phyloP scores from a whole-genome alignment of 2,888 invertebrate genomes.

The Zeuzera pyrina region DNA sequence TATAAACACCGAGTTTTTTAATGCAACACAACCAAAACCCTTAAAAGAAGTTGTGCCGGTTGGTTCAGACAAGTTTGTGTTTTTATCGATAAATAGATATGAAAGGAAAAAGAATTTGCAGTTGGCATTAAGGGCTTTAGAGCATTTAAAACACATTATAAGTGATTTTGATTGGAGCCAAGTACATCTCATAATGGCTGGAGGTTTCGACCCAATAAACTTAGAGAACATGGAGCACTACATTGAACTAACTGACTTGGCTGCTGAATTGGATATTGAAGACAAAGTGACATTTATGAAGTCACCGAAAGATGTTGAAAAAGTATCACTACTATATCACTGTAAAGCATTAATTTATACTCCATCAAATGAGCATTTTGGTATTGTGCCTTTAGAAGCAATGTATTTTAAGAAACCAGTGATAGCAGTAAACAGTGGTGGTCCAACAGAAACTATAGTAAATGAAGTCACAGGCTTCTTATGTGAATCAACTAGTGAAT shows the following conservation, averaged over 20 bases:
- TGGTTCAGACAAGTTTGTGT: constrained; percentile 76
- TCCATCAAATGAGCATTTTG: constrained; percentile 98
- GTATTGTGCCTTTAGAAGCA: constrained; percentile 98
- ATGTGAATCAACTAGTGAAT: constrained; percentile 77
- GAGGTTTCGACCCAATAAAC: constrained; percentile 94
- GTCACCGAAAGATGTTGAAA: constrained; percentile 89
- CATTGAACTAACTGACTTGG: constrained; percentile 79
- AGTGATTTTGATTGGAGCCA: constrained; percentile 72
- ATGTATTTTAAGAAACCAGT: constrained; percentile 96
- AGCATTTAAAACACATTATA: constrained; percentile 73
- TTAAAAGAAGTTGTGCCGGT: constrained; percentile 65
- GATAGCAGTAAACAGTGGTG: constrained; percentile 95
- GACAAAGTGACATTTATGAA: constrained; percentile 87
- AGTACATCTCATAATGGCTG: constrained; percentile 92
- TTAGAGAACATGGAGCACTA: constrained; percentile 90
- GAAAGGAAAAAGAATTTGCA: constrained; percentile 97
- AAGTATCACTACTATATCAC: constrained; percentile 83
- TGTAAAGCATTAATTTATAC: constrained; percentile 93
- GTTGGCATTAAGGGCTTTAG: constrained; percentile 87
- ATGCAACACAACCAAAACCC: constrained; percentile 61
- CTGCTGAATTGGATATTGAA: constrained; percentile 75
- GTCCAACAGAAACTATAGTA: constrained; percentile 93
- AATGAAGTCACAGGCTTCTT: constrained; percentile 87
- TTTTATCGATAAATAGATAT: constrained; percentile 96
- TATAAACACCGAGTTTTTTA: constrained; percentile 84